Evolutionary conservation across 2,888 invertebrate species (phyloP).

Genomic region (Tenthredo notha): DNA sequence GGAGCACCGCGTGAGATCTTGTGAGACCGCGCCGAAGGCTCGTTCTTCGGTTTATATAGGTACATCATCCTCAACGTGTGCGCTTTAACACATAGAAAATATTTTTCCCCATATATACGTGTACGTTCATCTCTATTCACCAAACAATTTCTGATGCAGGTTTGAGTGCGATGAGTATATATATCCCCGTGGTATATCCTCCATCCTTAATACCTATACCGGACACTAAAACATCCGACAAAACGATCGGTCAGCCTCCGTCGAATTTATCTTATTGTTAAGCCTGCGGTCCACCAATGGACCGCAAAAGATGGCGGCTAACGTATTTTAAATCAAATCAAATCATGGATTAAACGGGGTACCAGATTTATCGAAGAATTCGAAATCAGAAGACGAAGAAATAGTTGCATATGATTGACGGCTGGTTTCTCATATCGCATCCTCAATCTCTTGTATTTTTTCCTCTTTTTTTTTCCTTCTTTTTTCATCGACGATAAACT

Average conservation of each 20-base stretch:
- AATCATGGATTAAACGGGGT: not conserved
- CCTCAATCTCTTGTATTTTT: not conserved
- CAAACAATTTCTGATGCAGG: constrained; percentile 6
- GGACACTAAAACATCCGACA: constrained; percentile 21
- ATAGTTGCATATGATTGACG: not conserved
- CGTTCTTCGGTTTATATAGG: not conserved
- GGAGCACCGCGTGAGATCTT: constrained; percentile 69
- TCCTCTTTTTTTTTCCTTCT: not conserved
- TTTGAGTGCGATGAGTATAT: constrained; percentile 39
- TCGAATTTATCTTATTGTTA: constrained; percentile 42
- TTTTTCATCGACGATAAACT: not conserved
- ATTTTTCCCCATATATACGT: not conserved
- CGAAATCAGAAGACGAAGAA: not conserved
- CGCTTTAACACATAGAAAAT: not conserved
- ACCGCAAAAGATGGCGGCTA: constrained; percentile 22
- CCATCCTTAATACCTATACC: constrained; percentile 15
- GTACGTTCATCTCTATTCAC: constrained; percentile 38
- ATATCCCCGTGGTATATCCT: not conserved
- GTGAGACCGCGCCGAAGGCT: constrained; percentile 56
- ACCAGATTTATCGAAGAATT: not conserved
- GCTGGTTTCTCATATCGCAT: not conserved
- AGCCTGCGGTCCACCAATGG: constrained; percentile 26
- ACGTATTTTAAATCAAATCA: not conserved
- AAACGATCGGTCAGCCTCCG: constrained; percentile 32
- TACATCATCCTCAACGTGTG: not conserved